Conservation (phyloP, 2,113 vertebrate genomes). For the Todiramphus saurophagus region DNA sequence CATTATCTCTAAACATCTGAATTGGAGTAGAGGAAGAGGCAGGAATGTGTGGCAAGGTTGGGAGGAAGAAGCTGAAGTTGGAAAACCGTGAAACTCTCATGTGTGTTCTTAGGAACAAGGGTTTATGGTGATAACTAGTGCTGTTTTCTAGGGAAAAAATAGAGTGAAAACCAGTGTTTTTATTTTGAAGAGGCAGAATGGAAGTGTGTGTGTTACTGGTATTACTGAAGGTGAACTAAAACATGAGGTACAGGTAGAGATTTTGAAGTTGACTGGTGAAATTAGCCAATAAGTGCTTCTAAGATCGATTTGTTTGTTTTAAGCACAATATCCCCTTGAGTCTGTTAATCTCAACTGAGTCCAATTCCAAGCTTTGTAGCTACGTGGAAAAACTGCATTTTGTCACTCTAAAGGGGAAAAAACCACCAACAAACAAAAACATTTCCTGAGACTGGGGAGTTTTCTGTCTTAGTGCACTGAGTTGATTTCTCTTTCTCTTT, state of each 20-base stretch:
- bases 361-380: neutral
- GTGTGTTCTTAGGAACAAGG: neutral
- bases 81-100: fast-evolving
- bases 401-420: neutral
- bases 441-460: neutral
- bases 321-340: neutral
- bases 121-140: neutral
- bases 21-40: neutral
- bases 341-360: neutral
- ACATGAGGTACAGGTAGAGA: neutral
- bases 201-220: neutral
- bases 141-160: fast-evolving
- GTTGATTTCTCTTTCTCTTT: neutral
- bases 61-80: neutral
- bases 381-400: neutral
- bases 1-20: neutral
- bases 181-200: neutral
- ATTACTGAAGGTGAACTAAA: neutral
- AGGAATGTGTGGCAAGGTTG: neutral
- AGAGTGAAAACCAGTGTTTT: neutral
- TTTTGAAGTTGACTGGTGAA: neutral
- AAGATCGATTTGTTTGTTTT: neutral
- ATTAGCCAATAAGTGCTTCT: neutral
- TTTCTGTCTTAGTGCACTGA: neutral
- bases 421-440: neutral